Evolutionary conservation across 1,140 invertebrate species (phyloP), one percentile per base, ranked within the genome.

Genomic region (Cardiocondyla obscurior): DNA sequence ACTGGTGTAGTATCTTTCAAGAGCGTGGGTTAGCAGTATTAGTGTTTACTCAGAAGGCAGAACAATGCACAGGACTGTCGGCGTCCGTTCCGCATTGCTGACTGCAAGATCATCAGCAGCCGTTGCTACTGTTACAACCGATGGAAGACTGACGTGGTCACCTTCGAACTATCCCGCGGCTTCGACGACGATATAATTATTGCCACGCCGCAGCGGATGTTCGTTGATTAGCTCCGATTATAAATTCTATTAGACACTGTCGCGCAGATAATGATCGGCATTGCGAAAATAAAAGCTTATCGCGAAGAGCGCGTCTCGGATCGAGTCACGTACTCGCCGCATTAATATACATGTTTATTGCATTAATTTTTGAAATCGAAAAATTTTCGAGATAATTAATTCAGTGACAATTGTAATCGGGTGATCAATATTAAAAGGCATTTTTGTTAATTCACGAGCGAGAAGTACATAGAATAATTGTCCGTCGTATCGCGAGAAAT

Each of bases 1-100:
- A 92, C 90, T 91, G 84, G 90, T 90, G 88, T 91, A 90, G 90
- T 90, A 90, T 92, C 90, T 91, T 90, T 90, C 91, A 87, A 90
- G 91, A 90, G 89, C 90, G 91, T 89, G 90, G 88, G 88, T 89
- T 90, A 87, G 83, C 86, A 87, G 90, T 89, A 89, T 90, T 91
- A 85, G 91, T 91, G 88, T 92, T 91, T 92, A 90, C 90, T 89
- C 89, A 85, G 82, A 77, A 86, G 87, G 73, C 83, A 89, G 90
- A 92, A 92, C 91, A 92, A 92, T 92, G 88, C 86, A 76, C 19
- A 83, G 84, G 88, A 90, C 87, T 92, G 91, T 92, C 90, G 88
- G 88, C 84, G 84, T 46, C 64, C 91, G 91, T 92, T 92, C 85
- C 89, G 90, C 91, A 88, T 91, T 87, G 91, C 86, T 90, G 89